Base-by-base conservation (phyloP, 2,797 vertebrate species). In the Crypturellus tataupa region DNA sequence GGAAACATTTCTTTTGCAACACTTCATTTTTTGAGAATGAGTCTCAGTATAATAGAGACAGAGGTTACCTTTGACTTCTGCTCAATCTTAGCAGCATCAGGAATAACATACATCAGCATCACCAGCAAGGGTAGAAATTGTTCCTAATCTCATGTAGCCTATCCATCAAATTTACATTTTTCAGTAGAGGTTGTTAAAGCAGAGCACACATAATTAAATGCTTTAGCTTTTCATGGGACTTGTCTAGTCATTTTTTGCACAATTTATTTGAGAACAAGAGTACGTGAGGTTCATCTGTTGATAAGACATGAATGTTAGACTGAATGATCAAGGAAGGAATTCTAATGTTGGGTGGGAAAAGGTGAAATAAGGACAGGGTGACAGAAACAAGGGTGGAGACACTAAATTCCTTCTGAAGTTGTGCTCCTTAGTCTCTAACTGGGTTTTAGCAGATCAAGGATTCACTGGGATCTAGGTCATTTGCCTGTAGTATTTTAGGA, bases 311-410 rank as follows among this genome's bases (percentile, higher is more conserved):
- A 87, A 94, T 80, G 84, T 59, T 82, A 73, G 0, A 2, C 75
- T 70, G 68, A 68, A 23, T 78, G 84, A 92, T 59, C 72, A 72
- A 87, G 72, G 81, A 91, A 95, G 82, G 53, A 93, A 88, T 95
- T 80, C 77, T 69, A 17, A 25, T 9, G 25, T 85, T 76, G 67
- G 33, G 25, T 0, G 4, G 89, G 46, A 82, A 39, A 78, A 80
- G 81, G 81, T 93, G 79, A 95, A 87, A 79, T n/a, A 31, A 46
- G 87, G 89, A 72, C 31, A 0, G 25, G 33, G 55, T 37, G 87
- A 78, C 46, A 80, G 80, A 84, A 58, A 24, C 24, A 77, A 67
- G 39, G 55, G 31, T 0, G 4, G 46, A 75, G 71, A 81, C 72
- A 51, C 1, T 7, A 7, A 85, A 83, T 10, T 40, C 35, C 17